phyloP scores from a whole-genome alignment of 2,797 vertebrate species.

The Austrolebias charrua region DNA sequence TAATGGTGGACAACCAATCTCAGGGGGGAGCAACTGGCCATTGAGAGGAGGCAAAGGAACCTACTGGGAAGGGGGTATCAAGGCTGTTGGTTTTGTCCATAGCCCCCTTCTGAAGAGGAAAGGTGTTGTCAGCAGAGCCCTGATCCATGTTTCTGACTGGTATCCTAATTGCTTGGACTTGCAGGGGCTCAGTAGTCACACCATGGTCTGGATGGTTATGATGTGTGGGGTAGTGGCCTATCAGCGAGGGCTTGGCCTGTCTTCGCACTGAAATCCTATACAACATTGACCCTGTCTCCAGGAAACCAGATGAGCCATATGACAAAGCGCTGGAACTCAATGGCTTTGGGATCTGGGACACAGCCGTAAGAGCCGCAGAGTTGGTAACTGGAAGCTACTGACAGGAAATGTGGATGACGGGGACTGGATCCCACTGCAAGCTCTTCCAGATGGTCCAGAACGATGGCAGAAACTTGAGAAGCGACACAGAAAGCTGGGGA shows the following conservation, averaged over 20 bases:
- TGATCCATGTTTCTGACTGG: conserved; percentile 95
- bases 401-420: conserved; percentile 91
- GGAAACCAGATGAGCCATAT: conserved; percentile 82
- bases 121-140: conserved; percentile 83
- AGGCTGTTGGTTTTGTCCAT: conserved; percentile 91
- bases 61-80: conserved; percentile 94
- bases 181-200: conserved; percentile 80
- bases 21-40: conserved; percentile 93
- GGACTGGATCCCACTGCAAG: conserved; percentile 91
- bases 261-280: conserved; percentile 92
- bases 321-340: conserved; percentile 76
- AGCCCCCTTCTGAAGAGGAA: conserved; percentile 88
- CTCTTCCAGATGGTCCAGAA: conserved; percentile 80
- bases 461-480: conserved; percentile 87
- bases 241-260: conserved; percentile 85
- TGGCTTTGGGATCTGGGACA: conserved; percentile 95
- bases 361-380: conserved; percentile 88
- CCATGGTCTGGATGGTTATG: conserved; percentile 84
- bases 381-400: conserved; percentile 91
- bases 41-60: conserved; percentile 93
- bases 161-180: conserved; percentile 88
- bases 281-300: conserved; percentile 94
- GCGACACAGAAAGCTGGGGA: conserved; percentile 76
- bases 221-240: conserved; percentile 89
- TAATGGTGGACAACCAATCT: conserved; percentile 90